These are phyloP conservation scores for Lerista edwardsae DNA, from an alignment of 2,797 vertebrate genomes.

Conservation along the genomic window DNA sequence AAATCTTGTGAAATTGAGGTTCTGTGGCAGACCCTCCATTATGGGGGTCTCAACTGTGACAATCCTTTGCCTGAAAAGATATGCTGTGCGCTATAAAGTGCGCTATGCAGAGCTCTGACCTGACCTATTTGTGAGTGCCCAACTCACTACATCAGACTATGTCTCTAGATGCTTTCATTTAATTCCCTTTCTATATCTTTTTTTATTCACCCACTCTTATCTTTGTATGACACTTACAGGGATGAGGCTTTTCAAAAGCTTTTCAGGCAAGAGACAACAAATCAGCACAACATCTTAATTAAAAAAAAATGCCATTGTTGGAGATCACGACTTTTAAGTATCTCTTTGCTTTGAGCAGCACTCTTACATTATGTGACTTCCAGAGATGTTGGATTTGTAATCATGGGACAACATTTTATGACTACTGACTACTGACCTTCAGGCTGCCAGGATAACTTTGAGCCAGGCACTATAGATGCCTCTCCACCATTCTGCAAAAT, in stretches of 20 bases:
- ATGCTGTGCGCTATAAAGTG: not conserved
- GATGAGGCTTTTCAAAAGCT: not conserved
- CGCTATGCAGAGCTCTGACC: not conserved
- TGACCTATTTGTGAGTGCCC: conserved; percentile 5
- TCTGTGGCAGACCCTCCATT: conserved; percentile 17
- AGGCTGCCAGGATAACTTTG: not conserved
- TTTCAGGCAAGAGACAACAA: not conserved
- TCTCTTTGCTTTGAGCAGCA: not conserved
- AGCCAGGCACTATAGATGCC: not conserved
- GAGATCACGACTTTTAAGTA: not conserved
- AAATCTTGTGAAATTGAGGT: not conserved
- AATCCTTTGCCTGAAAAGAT: not conserved
- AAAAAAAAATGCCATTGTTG: not conserved
- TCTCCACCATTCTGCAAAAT: not conserved
- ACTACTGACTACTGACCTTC: not conserved
- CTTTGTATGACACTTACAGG: not conserved
- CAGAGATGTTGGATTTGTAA: not conserved
- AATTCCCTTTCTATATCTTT: not conserved
- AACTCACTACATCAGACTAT: not conserved
- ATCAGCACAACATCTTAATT: not conserved
- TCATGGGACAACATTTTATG: too few species aligned
- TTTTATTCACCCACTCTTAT: not conserved
- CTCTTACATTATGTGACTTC: not conserved
- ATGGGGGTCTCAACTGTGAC: conserved; percentile 28
- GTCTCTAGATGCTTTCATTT: not conserved